A percentile compares a stretch with the other conserved stretches of the same genome.
These are phyloP conservation scores for Zoanthus sociatus DNA, from an alignment of 92 coral and sea anemone genomes.

Conservation along the genomic window DNA sequence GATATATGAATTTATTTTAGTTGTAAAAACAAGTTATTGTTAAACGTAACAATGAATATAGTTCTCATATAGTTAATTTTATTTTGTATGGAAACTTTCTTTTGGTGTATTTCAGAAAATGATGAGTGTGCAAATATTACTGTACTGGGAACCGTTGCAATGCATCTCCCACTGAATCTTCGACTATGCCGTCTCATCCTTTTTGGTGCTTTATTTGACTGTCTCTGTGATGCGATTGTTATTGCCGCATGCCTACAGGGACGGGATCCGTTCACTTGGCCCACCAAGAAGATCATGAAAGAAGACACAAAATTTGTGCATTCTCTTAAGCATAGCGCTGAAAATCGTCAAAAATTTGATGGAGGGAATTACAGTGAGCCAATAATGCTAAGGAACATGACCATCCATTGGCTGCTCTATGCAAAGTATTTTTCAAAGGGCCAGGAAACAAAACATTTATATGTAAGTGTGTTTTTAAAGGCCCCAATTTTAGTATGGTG, in stretches of 20 bases:
- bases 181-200: conserved; percentile 45
- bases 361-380: conserved; percentile 41
- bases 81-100: too few species aligned
- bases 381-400: conserved; percentile 44
- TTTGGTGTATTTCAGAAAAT: conserved; percentile 20
- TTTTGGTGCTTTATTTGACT: conserved; percentile 48
- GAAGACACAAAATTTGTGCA: conserved; percentile 31
- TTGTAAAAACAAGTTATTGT: too few species aligned
- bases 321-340: conserved; percentile 29
- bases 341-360: conserved; percentile 18
- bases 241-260: conserved; percentile 51
- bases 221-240: conserved; percentile 56
- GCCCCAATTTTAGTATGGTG: too few species aligned
- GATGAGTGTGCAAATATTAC: conserved; percentile 46
- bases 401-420: conserved; percentile 4
- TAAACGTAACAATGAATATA: too few species aligned
- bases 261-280: conserved; percentile 40
- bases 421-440: neutral
- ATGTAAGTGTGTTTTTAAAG: neutral
- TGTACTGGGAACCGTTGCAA: conserved; percentile 42
- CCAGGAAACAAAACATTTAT: neutral
- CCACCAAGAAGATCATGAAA: conserved; percentile 40
- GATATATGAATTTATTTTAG: too few species aligned
- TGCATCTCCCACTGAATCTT: conserved; percentile 51
- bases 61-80: too few species aligned